These are phyloP conservation scores for Orchesella cincta DNA, from an alignment of 1,140 invertebrate species.

Conservation along the genomic window DNA sequence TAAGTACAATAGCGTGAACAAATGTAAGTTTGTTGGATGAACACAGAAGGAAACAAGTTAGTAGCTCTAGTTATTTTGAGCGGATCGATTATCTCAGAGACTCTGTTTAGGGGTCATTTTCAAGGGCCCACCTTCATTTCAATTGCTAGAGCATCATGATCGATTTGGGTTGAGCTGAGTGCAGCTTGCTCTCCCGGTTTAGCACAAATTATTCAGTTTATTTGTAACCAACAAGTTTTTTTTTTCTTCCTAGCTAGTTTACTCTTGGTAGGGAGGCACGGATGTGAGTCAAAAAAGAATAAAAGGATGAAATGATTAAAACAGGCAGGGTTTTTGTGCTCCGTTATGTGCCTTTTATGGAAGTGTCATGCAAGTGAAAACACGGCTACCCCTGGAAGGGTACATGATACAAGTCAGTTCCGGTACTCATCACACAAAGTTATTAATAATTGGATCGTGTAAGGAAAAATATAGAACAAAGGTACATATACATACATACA, in stretches of 20 bases:
- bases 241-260: not conserved
- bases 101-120: not conserved
- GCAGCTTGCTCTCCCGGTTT: not conserved
- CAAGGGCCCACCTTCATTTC: slow-evolving; percentile 19
- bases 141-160: slow-evolving; percentile 16
- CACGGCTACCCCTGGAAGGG: no score
- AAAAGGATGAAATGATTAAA: not conserved
- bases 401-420: slow-evolving; percentile 5
- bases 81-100: not conserved
- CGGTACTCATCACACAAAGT: slow-evolving; percentile 10
- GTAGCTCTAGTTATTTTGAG: no score
- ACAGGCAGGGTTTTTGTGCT: not conserved
- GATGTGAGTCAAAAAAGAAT: not conserved
- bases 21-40: slow-evolving; percentile 5
- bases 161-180: not conserved
- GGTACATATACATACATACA: no score
- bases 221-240: not conserved
- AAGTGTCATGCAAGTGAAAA: not conserved
- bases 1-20: not conserved
- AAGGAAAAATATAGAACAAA: not conserved
- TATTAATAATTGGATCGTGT: slow-evolving; percentile 10
- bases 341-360: not conserved
- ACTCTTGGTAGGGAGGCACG: not conserved
- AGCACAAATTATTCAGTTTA: not conserved
- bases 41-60: not conserved